These are phyloP conservation scores for Crypturellus undulatus DNA, from an alignment of 2,113 vertebrate species.

Conservation along the genomic window DNA sequence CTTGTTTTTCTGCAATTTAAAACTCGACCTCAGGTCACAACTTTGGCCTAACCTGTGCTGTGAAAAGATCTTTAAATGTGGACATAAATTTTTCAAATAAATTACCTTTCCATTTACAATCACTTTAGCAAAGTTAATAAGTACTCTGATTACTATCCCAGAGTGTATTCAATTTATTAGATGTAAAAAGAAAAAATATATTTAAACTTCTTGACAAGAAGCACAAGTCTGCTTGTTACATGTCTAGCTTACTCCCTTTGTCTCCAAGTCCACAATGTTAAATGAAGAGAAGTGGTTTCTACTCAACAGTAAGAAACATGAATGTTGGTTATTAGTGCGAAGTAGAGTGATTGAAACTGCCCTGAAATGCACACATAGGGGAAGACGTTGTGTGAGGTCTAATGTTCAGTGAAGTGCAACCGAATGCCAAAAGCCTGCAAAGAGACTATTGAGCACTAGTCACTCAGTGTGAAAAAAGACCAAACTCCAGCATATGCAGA, in stretches of 20 bases:
- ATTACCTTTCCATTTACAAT: not conserved
- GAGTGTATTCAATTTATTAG: not conserved
- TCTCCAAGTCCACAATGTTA: not conserved
- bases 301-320: not conserved
- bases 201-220: not conserved
- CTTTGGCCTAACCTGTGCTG: not conserved
- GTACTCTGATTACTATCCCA: not conserved
- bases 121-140: not conserved
- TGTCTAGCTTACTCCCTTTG: no score
- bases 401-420: not conserved
- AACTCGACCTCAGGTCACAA: not conserved
- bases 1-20: not conserved
- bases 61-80: not conserved
- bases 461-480: not conserved
- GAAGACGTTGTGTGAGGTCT: not conserved
- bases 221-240: not conserved
- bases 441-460: not conserved
- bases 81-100: not conserved
- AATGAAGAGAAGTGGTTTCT: not conserved
- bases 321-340: not conserved
- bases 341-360: not conserved
- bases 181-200: no score
- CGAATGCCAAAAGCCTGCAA: not conserved
- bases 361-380: not conserved
- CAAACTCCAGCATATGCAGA: accelerated